Percentiles rank a stretch among this genome's conserved stretches.
Conservation (phyloP, 2,888 invertebrate genomes). For the Troides helena region DNA sequence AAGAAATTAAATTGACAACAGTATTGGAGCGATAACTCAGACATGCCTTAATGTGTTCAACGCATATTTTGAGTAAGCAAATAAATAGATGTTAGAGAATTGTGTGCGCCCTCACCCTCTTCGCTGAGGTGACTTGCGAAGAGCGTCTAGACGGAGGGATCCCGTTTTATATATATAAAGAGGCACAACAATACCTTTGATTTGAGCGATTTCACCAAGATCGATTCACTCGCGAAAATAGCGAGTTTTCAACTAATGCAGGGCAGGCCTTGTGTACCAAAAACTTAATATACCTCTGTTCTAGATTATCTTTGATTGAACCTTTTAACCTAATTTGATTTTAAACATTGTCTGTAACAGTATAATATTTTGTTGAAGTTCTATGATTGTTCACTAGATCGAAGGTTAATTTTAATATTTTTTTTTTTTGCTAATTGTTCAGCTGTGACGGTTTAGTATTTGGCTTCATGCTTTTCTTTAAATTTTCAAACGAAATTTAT, state of each 20-base stretch:
- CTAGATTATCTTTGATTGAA: no score
- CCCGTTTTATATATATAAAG: slow-evolving; percentile 48
- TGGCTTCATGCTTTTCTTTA: no score
- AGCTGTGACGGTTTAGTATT: no score
- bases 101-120: slow-evolving; percentile 71
- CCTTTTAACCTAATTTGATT: no score
- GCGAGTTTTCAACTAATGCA: neutral
- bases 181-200: slow-evolving; percentile 31
- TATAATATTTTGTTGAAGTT: no score
- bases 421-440: no score
- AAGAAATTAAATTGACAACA: slow-evolving; percentile 10
- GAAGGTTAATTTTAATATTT: no score
- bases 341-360: no score
- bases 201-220: slow-evolving; percentile 27
- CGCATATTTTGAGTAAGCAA: slow-evolving; percentile 70
- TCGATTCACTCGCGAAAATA: slow-evolving; percentile 15
- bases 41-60: slow-evolving; percentile 54
- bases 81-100: slow-evolving; percentile 72
- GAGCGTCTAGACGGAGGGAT: slow-evolving; percentile 77
- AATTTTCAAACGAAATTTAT: no score
- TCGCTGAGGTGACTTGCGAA: slow-evolving; percentile 65
- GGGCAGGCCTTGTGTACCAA: no score
- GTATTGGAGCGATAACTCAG: slow-evolving; percentile 37
- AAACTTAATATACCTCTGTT: no score
- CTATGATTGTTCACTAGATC: no score